Evolutionary conservation across 2,797 vertebrate genomes (phyloP).

Genomic region (Catharus ustulatus): DNA sequence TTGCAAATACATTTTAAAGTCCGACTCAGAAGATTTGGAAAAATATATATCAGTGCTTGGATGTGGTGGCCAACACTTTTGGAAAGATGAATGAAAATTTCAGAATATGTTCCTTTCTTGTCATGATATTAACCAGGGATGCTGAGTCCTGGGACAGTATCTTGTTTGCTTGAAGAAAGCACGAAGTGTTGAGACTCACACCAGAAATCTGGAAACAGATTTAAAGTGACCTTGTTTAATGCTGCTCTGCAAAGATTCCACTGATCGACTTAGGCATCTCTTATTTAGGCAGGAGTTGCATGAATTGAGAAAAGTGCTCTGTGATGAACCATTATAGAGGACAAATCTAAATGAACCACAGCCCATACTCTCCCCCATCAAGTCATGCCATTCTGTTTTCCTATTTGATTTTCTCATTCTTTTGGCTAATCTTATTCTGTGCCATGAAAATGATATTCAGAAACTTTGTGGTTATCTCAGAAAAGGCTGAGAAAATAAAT

Average conservation of each 20-base stretch:
- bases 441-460: background rate
- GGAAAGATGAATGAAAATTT: background rate
- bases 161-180: background rate
- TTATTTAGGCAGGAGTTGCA: background rate
- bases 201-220: background rate
- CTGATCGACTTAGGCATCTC: background rate
- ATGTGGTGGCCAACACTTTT: background rate
- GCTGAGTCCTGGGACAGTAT: background rate
- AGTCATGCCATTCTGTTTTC: background rate
- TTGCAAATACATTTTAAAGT: background rate
- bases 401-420: background rate
- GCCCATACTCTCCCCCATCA: background rate
- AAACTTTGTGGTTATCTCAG: background rate
- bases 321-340: background rate
- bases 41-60: background rate
- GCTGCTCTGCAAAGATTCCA: background rate
- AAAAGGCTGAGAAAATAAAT: background rate
- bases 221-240: background rate
- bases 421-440: background rate
- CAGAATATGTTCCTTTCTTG: background rate
- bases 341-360: background rate
- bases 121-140: background rate
- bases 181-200: background rate
- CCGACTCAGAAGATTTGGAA: background rate
- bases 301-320: background rate